phyloP scores from a whole-genome alignment of 2,797 vertebrate genomes.

The Channallabes apus region DNA sequence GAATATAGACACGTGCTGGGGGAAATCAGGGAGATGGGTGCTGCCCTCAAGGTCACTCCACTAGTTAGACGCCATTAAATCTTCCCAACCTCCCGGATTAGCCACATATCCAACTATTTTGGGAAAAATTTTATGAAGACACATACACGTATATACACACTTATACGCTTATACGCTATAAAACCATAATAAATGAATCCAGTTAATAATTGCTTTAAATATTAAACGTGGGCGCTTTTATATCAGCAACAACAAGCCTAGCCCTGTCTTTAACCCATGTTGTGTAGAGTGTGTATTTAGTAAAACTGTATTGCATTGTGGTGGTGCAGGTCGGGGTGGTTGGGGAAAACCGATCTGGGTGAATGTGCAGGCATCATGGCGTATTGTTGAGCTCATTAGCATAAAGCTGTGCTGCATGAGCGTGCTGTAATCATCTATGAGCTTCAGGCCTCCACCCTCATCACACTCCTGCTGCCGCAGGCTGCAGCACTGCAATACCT shows the following conservation, averaged over 20 bases:
- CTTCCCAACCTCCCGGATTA: slow-evolving; percentile 30
- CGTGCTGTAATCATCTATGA: slow-evolving; percentile 77
- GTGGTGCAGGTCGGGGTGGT: slow-evolving; percentile 21
- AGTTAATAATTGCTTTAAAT: background rate
- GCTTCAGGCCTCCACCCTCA: slow-evolving; percentile 79
- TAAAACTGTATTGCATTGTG: slow-evolving; percentile 26
- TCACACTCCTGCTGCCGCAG: slow-evolving; percentile 66
- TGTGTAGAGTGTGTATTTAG: slow-evolving; percentile 26
- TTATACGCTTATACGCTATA: background rate
- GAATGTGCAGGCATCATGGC: slow-evolving; percentile 78
- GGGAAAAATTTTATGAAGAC: background rate
- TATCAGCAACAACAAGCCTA: background rate
- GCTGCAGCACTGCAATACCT: slow-evolving; percentile 65
- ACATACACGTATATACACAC: too few relatives aligned
- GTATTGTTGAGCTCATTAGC: slow-evolving; percentile 88
- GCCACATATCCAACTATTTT: slow-evolving; percentile 20
- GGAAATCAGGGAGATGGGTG: slow-evolving; percentile 74
- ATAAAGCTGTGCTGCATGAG: slow-evolving; percentile 90
- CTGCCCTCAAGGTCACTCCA: slow-evolving; percentile 57
- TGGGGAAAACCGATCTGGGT: slow-evolving; percentile 63
- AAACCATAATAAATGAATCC: background rate
- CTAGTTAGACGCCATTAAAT: slow-evolving; percentile 54
- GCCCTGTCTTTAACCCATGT: background rate
- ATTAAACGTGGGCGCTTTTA: background rate
- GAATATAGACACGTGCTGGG: slow-evolving; percentile 84